phyloP scores from a whole-genome alignment of 2,113 vertebrate genomes.

The Brachypteracias leptosomus region DNA sequence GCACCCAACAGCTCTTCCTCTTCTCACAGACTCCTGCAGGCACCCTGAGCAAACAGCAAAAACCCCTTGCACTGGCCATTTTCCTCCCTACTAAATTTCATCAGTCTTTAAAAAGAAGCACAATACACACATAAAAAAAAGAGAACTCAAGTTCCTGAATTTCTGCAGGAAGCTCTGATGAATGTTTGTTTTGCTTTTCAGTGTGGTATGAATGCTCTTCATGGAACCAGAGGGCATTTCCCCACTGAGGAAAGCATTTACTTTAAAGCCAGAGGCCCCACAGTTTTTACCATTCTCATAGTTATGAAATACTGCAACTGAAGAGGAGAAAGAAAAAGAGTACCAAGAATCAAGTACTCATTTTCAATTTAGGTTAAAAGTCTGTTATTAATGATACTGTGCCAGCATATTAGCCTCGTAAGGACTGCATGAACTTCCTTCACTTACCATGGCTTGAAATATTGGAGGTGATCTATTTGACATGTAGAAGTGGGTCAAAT shows the following conservation, averaged over 20 bases:
- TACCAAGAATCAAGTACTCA: not conserved
- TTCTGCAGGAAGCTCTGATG: not conserved
- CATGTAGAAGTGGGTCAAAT: not conserved
- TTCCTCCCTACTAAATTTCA: not conserved
- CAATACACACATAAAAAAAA: not conserved
- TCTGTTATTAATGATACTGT: not conserved
- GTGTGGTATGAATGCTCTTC: not conserved
- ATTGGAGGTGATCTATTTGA: not conserved
- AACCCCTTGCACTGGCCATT: not conserved
- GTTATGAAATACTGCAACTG: not conserved
- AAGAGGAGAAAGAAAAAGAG: not conserved
- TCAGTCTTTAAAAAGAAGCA: not conserved
- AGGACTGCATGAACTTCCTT: not conserved
- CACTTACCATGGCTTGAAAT: not conserved
- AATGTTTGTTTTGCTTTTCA: conserved; percentile 12
- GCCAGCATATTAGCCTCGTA: not conserved
- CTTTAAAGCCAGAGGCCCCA: not conserved
- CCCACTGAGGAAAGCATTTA: not conserved
- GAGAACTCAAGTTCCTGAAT: not conserved
- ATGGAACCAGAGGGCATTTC: conserved; percentile 17
- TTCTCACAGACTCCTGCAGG: not conserved
- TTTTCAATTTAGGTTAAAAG: not conserved
- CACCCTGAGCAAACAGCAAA: not conserved
- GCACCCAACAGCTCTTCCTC: not conserved
- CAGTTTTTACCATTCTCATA: not conserved